Evolutionary conservation across 1,140 invertebrate species (phyloP).

Genomic region (Drosophila eugracilis): DNA sequence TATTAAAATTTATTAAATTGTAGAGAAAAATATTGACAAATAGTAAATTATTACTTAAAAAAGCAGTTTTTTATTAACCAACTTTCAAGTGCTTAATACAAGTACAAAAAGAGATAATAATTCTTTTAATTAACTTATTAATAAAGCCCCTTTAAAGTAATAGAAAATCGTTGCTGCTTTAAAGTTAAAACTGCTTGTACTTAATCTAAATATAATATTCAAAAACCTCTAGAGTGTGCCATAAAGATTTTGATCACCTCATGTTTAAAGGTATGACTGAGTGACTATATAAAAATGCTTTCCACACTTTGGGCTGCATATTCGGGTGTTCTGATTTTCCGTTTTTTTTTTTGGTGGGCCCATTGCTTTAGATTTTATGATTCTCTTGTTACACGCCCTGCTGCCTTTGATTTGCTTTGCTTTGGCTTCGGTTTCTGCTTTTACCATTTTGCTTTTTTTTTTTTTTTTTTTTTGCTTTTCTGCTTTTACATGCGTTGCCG

Average conservation of each 20-base stretch:
- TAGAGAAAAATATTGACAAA: not conserved
- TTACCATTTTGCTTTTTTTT: slow-evolving; percentile 12
- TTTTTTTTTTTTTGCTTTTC: slow-evolving; percentile 14
- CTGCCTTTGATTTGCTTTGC: slow-evolving; percentile 56
- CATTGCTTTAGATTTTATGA: slow-evolving; percentile 65
- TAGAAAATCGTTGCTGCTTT: too few relatives aligned
- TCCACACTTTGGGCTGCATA: slow-evolving; percentile 37
- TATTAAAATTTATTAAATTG: not conserved
- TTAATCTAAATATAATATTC: not conserved
- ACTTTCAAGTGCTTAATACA: too few relatives aligned
- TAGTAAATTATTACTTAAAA: not conserved
- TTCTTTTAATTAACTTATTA: too few relatives aligned
- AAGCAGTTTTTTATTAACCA: too few relatives aligned
- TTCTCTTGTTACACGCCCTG: slow-evolving; percentile 75
- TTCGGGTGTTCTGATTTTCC: slow-evolving; percentile 15
- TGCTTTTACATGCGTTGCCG: slow-evolving; percentile 37
- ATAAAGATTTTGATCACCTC: not conserved
- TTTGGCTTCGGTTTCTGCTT: slow-evolving; percentile 24
- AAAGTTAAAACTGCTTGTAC: too few relatives aligned
- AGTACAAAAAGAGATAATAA: too few relatives aligned
- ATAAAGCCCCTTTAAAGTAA: too few relatives aligned
- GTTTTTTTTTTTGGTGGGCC: slow-evolving; percentile 8
- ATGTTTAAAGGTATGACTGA: not conserved
- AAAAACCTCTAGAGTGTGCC: not conserved
- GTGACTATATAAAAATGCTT: slow-evolving; percentile 12